Percentiles rank a stretch among this genome's conserved stretches.
phyloP scores from a whole-genome alignment of 2,888 invertebrate genomes.

The Sisyra nigra region DNA sequence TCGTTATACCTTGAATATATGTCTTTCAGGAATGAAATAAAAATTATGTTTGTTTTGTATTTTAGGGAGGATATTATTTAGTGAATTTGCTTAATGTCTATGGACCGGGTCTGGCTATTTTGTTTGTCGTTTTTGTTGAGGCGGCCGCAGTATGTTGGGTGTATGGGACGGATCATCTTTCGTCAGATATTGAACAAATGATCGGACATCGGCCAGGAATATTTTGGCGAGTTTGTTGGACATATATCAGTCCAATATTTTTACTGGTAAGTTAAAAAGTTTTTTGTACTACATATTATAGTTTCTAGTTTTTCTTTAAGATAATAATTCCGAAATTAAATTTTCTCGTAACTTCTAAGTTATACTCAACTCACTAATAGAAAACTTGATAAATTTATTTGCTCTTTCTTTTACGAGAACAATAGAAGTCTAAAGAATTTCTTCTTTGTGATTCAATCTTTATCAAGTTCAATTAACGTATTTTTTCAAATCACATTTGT shows the following conservation, averaged over 20 bases:
- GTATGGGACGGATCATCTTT: constrained; percentile 70
- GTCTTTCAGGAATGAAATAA: background rate
- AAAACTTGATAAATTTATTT: too few relatives aligned
- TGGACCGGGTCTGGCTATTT: constrained; percentile 71
- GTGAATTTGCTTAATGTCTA: constrained; percentile 77
- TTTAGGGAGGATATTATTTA: constrained; percentile 71
- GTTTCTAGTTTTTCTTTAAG: too few relatives aligned
- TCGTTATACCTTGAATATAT: background rate
- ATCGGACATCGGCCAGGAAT: constrained; percentile 59
- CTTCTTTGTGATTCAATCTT: too few relatives aligned
- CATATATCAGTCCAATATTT: constrained; percentile 72
- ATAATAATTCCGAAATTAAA: too few relatives aligned
- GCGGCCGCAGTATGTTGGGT: constrained; percentile 83
- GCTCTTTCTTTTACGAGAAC: too few relatives aligned
- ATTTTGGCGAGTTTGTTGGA: constrained; percentile 77
- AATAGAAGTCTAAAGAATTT: too few relatives aligned
- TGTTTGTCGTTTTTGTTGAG: constrained; percentile 84
- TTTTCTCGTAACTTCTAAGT: too few relatives aligned
- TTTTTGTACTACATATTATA: too few relatives aligned
- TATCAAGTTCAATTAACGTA: too few relatives aligned
- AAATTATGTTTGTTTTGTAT: constrained; percentile 13
- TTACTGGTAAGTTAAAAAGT: constrained; percentile 47
- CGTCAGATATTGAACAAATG: constrained; percentile 68
- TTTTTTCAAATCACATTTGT: too few relatives aligned
- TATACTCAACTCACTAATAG: too few relatives aligned